Evolutionary conservation across 2,113 vertebrate species (phyloP).

Genomic region (Urocolius indicus): DNA sequence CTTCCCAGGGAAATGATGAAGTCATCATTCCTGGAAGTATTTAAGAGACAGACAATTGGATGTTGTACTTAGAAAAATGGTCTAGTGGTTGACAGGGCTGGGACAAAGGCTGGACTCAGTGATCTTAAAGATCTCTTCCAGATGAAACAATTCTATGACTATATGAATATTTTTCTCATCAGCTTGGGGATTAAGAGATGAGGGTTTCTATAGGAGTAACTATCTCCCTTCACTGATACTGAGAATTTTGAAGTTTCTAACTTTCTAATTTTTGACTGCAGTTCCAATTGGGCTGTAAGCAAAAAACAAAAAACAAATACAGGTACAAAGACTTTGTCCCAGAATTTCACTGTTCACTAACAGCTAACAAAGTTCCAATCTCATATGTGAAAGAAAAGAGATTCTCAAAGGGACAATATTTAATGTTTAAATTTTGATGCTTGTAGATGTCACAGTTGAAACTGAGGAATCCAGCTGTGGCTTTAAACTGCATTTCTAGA

Average conservation of each 20-base stretch:
- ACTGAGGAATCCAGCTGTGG: background rate
- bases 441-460: background rate
- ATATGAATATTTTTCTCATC: background rate
- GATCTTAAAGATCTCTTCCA: too few species aligned
- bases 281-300: background rate
- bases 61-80: too few species aligned
- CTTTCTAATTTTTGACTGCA: background rate
- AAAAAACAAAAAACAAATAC: background rate
- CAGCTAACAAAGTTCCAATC: background rate
- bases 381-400: background rate
- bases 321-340: background rate
- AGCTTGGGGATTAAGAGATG: background rate
- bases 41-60: too few species aligned
- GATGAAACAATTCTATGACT: too few species aligned
- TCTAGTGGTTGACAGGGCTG: too few species aligned
- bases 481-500: background rate
- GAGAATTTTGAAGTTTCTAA: background rate
- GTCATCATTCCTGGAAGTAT: too few species aligned
- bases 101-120: too few species aligned
- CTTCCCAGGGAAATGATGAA: too few species aligned
- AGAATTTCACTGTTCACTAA: background rate
- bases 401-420: background rate
- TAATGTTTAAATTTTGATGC: background rate
- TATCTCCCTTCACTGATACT: background rate
- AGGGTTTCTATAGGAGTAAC: background rate